These are phyloP conservation scores for Pelecanus crispus DNA, from an alignment of 2,113 vertebrate species.

Conservation along the genomic window DNA sequence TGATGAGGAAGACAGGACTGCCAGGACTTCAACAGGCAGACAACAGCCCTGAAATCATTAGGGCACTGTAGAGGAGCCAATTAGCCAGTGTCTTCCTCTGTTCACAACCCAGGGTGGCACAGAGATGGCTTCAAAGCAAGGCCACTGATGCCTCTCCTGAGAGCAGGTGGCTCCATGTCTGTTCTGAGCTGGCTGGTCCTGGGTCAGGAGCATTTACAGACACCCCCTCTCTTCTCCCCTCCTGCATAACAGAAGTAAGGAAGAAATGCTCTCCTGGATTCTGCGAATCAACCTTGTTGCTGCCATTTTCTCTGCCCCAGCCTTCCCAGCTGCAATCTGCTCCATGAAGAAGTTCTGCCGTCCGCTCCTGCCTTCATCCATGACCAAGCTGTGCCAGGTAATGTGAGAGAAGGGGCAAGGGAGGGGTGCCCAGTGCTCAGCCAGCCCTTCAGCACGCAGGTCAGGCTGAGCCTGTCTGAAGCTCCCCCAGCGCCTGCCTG, in stretches of 20 bases:
- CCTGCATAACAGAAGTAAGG: constrained; percentile 80
- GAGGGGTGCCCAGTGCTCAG: neutral
- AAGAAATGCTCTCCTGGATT: constrained; percentile 98
- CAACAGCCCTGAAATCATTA: neutral
- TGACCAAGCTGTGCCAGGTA: constrained; percentile 85
- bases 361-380: constrained; percentile 85
- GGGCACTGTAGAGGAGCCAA: neutral
- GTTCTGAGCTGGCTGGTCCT: neutral
- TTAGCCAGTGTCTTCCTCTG: neutral
- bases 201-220: neutral
- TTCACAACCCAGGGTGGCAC: neutral
- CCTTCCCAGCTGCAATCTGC: constrained; percentile 94
- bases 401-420: neutral
- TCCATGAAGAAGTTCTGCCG: constrained; percentile 98
- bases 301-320: constrained; percentile 92
- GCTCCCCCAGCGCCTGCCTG: neutral
- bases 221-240: neutral
- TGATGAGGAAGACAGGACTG: neutral
- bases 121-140: neutral
- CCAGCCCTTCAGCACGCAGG: neutral
- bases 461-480: neutral
- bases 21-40: neutral
- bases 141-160: neutral
- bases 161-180: neutral
- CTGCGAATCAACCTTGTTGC: constrained; percentile 94